phyloP scores from a whole-genome alignment of 2,797 vertebrate genomes.

The Holocentrus rufus region DNA sequence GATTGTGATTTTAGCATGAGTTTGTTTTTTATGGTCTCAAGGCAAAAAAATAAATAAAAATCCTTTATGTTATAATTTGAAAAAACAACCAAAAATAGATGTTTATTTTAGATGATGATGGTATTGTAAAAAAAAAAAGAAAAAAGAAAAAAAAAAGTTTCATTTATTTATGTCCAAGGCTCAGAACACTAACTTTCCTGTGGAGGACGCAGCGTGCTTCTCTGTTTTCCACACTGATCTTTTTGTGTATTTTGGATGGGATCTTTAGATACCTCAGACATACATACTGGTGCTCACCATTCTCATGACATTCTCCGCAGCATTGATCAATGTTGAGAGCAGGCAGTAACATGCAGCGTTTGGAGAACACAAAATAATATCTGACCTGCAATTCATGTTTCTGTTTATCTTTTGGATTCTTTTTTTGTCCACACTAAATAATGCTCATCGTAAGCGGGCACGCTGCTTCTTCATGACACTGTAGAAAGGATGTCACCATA shows the following conservation, averaged over 20 bases:
- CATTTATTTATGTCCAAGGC: slow-evolving; percentile 74
- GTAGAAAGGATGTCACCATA: slow-evolving; percentile 81
- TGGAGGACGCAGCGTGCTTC: slow-evolving; percentile 34
- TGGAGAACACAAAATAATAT: slow-evolving; percentile 57
- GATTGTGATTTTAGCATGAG: slow-evolving; percentile 78
- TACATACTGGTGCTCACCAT: slow-evolving; percentile 44
- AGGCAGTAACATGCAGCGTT: slow-evolving; percentile 19
- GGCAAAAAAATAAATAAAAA: slow-evolving; percentile 59
- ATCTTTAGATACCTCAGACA: slow-evolving; percentile 89
- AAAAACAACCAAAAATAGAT: slow-evolving; percentile 65
- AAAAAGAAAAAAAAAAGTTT: slow-evolving; percentile 34
- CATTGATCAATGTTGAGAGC: slow-evolving; percentile 22
- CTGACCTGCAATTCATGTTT: slow-evolving; percentile 84
- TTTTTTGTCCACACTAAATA: background rate
- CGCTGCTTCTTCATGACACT: slow-evolving; percentile 83
- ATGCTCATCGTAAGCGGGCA: slow-evolving; percentile 67
- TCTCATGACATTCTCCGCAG: slow-evolving; percentile 15
- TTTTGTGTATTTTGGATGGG: slow-evolving; percentile 65
- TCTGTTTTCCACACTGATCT: slow-evolving; percentile 60
- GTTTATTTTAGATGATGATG: slow-evolving; percentile 73
- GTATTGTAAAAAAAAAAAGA: slow-evolving; percentile 60
- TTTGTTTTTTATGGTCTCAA: slow-evolving; percentile 69
- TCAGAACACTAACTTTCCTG: slow-evolving; percentile 59
- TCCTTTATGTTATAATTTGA: slow-evolving; percentile 71
- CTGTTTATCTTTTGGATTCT: slow-evolving; percentile 54